A percentile compares a stretch with the other conserved stretches of the same genome.
phyloP scores from a whole-genome alignment of 2,113 vertebrate genomes.

The Tetrax tetrax region DNA sequence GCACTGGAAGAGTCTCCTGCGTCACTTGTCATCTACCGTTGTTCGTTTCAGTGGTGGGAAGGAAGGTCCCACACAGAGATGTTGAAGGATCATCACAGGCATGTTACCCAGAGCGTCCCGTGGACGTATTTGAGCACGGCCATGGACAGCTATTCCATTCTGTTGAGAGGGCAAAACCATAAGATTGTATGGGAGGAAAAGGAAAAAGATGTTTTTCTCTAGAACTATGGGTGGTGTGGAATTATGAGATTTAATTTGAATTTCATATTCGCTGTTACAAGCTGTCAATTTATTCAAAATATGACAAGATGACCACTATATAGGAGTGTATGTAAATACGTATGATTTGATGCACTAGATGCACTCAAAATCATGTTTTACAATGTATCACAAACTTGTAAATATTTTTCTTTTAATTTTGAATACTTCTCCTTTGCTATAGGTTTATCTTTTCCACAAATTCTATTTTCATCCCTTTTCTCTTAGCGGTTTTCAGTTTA shows the following conservation, averaged over 20 bases:
- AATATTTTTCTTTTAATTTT: background rate
- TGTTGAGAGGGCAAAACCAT: background rate
- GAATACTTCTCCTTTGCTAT: background rate
- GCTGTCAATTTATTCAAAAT: background rate
- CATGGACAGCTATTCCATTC: background rate
- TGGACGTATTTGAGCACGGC: background rate
- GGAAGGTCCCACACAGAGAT: background rate
- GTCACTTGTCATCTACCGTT: background rate
- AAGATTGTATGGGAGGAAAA: background rate
- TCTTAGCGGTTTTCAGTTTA: background rate
- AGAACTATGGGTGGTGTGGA: background rate
- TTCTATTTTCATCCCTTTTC: background rate
- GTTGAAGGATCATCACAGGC: background rate
- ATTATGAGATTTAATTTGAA: background rate
- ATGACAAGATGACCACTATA: background rate
- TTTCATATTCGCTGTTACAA: background rate
- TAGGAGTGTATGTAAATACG: background rate
- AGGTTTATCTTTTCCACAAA: background rate
- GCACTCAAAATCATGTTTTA: background rate
- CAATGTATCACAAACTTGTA: background rate
- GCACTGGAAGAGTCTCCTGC: background rate
- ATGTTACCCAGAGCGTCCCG: background rate
- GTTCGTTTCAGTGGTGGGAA: background rate
- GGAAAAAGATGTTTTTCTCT: background rate
- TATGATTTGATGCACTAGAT: background rate